phyloP scores from a whole-genome alignment of 2,888 invertebrate species.

The Harmothoe impar region DNA sequence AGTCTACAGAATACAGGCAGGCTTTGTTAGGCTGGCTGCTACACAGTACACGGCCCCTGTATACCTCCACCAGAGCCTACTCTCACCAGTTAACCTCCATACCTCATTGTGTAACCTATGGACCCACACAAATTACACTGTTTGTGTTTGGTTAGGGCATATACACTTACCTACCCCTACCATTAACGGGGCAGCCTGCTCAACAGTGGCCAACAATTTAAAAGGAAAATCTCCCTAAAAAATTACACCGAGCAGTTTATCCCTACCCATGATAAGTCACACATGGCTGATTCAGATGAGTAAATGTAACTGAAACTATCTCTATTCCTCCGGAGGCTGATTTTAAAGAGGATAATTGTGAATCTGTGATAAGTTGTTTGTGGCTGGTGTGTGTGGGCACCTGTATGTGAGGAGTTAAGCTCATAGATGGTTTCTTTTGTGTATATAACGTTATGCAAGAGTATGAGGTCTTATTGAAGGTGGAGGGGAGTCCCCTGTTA shows the following conservation, averaged over 20 bases:
- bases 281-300: not conserved
- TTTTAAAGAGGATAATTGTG: too few species aligned
- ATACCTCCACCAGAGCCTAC: too few species aligned
- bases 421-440: not conserved
- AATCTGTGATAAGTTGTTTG: not conserved
- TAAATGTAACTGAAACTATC: not conserved
- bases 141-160: not conserved
- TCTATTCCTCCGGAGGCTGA: not conserved
- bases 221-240: not conserved
- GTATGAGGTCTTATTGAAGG: not conserved
- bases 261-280: not conserved
- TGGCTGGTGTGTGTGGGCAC: not conserved
- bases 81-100: not conserved
- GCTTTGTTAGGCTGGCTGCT: too few species aligned
- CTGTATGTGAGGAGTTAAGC: not conserved
- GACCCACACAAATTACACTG: constrained; percentile 16
- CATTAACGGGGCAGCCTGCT: not conserved
- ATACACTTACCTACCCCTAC: not conserved
- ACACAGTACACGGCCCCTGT: too few species aligned
- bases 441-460: constrained; percentile 18
- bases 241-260: not conserved
- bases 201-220: not conserved
- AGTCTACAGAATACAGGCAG: too few species aligned
- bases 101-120: constrained; percentile 5
- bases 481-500: not conserved